Conservation (phyloP, 2,888 invertebrate species). For the Cantharis lateralis region DNA sequence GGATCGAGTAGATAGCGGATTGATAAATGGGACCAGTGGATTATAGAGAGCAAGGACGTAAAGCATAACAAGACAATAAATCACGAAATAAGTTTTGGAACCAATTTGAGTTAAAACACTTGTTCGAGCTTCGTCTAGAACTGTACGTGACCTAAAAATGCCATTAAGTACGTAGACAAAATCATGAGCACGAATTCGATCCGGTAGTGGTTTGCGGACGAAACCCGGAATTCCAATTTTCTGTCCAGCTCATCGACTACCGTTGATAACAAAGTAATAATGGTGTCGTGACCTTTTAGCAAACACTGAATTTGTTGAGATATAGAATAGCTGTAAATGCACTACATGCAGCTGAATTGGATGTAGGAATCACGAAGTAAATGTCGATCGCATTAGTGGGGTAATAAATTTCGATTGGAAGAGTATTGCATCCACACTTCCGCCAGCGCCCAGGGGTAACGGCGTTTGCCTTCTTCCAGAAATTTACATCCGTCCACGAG, state of each 20-base stretch:
- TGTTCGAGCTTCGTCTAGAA: constrained; percentile 23
- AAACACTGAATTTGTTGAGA: constrained; percentile 16
- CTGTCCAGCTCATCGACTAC: constrained; percentile 23
- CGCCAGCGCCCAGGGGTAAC: not conserved
- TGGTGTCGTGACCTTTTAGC: constrained; percentile 32
- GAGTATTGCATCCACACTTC: constrained; percentile 33
- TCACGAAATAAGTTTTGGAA: constrained; percentile 15
- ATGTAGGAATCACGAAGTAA: constrained; percentile 31
- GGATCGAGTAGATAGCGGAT: not conserved
- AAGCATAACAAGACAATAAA: constrained; percentile 24
- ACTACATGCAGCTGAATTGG: constrained; percentile 28
- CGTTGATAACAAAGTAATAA: constrained; percentile 36
- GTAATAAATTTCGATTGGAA: constrained; percentile 30
- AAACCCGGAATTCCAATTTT: constrained; percentile 29
- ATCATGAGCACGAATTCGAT: constrained; percentile 42
- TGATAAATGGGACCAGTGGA: not conserved
- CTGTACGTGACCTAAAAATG: constrained; percentile 45
- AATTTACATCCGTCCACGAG: no score
- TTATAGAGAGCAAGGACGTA: not conserved
- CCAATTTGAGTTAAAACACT: constrained; percentile 25
- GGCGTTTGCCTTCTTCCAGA: no score
- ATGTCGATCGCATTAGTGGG: constrained; percentile 30
- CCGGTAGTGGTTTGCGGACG: constrained; percentile 32
- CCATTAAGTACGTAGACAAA: constrained; percentile 41
- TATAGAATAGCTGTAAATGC: constrained; percentile 28